A percentile compares a stretch with the other conserved stretches of the same genome.
These are phyloP conservation scores for Teleogryllus oceanicus DNA, from an alignment of 2,888 invertebrate species.

Conservation along the genomic window DNA sequence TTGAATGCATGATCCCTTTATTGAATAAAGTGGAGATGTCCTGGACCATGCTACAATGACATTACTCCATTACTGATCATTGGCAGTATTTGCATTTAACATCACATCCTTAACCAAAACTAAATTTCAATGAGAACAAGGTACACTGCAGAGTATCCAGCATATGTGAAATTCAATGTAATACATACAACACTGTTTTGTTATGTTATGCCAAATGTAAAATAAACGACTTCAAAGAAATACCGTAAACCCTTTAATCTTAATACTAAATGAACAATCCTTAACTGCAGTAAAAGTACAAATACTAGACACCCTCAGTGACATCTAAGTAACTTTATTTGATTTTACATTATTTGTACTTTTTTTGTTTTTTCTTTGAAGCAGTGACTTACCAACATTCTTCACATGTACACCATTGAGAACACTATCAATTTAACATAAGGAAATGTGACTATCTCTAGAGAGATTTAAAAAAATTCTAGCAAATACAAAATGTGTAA, in stretches of 20 bases:
- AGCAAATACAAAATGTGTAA: background rate
- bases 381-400: background rate
- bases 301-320: too few relatives aligned
- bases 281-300: too few relatives aligned
- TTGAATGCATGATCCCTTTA: slow-evolving; percentile 6
- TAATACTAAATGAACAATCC: background rate
- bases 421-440: background rate
- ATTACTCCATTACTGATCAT: background rate
- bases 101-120: background rate
- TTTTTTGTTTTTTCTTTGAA: background rate
- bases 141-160: too few relatives aligned
- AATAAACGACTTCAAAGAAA: background rate
- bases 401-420: background rate
- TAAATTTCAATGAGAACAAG: background rate
- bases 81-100: slow-evolving; percentile 5
- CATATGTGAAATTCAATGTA: too few relatives aligned
- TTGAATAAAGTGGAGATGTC: background rate
- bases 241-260: background rate
- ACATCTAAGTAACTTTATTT: background rate
- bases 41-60: background rate
- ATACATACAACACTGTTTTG: too few relatives aligned
- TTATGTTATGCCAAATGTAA: too few relatives aligned
- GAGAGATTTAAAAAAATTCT: background rate
- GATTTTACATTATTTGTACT: background rate
- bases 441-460: background rate